Evolutionary conservation across 2,113 vertebrate genomes (phyloP).

Genomic region (Sylvia atricapilla): DNA sequence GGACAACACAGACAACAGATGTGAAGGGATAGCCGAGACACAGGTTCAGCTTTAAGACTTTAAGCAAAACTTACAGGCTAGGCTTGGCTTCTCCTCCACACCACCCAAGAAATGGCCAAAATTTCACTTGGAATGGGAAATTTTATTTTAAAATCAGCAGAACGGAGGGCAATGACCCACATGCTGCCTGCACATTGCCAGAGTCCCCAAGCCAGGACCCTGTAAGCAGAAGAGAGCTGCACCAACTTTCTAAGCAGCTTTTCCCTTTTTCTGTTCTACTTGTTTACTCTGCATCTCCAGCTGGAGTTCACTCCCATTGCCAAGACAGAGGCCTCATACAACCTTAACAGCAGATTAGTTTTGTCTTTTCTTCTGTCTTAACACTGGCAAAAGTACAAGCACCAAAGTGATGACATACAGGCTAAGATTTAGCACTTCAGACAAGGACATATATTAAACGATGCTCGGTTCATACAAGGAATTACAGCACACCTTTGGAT

Average conservation of each 20-base stretch:
- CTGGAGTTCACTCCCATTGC: not conserved
- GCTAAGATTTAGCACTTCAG: conserved; percentile 12
- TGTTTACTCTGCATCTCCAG: not conserved
- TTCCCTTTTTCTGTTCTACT: not conserved
- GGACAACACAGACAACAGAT: conserved; percentile 41
- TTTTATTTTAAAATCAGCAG: conserved; percentile 14
- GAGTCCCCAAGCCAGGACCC: not conserved
- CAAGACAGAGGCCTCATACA: conserved; percentile 21
- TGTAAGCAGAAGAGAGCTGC: not conserved
- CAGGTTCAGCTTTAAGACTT: conserved; percentile 27
- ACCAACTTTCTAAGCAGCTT: not conserved
- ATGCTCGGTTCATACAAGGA: not conserved
- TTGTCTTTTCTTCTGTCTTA: conserved; percentile 33
- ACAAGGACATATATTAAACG: not conserved
- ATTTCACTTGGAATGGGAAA: not conserved
- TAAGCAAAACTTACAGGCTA: conserved; percentile 42
- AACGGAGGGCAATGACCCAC: conserved; percentile 24
- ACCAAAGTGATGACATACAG: not conserved
- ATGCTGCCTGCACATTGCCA: not conserved
- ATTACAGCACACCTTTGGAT: not conserved
- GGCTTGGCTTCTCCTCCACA: conserved; percentile 15
- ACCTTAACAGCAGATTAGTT: not conserved
- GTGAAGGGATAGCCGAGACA: conserved; percentile 5
- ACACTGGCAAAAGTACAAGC: conserved; percentile 8
- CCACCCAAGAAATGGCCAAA: conserved; percentile 45